Evolutionary conservation across 1,140 invertebrate genomes (phyloP).

Genomic region (Lordiphosa collinella): DNA sequence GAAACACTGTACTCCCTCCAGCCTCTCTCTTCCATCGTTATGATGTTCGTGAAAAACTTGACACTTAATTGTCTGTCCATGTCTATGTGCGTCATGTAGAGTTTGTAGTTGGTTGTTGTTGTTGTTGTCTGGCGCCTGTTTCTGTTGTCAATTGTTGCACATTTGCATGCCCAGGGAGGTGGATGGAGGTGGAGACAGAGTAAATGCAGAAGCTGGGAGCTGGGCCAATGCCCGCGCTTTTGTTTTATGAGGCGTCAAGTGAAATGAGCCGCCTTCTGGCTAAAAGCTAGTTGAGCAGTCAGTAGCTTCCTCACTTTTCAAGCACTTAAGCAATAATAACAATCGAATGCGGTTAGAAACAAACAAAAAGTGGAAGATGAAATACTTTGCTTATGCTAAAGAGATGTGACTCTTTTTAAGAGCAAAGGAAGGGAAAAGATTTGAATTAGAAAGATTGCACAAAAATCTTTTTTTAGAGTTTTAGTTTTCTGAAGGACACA

Average conservation of each 20-base stretch:
- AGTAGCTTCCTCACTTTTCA: neutral
- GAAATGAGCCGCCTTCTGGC: slow-evolving; percentile 39
- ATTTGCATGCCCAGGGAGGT: slow-evolving; percentile 41
- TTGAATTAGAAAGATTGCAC: no score
- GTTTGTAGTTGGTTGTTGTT: neutral
- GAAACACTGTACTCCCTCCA: slow-evolving; percentile 36
- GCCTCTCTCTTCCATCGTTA: slow-evolving; percentile 1
- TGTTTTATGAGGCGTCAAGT: slow-evolving; percentile 37
- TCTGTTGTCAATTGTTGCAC: slow-evolving; percentile 76
- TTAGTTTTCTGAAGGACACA: no score
- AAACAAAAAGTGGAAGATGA: no score
- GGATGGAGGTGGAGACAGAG: neutral
- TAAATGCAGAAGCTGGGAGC: slow-evolving; percentile 9
- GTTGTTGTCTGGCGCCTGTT: slow-evolving; percentile 57
- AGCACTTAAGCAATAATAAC: neutral
- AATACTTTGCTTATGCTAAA: no score
- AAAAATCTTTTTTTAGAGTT: no score
- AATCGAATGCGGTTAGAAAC: no score
- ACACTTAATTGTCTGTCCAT: slow-evolving; percentile 68
- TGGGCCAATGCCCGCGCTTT: slow-evolving; percentile 54
- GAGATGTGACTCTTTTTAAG: no score
- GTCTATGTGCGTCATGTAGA: slow-evolving; percentile 16
- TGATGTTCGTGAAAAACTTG: slow-evolving; percentile 72
- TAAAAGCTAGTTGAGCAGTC: slow-evolving; percentile 24
- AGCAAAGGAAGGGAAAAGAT: no score